A percentile compares a stretch with the other conserved stretches of the same genome.
Evolutionary conservation across 1,140 invertebrate genomes (phyloP).

Genomic region (Euura lappo): DNA sequence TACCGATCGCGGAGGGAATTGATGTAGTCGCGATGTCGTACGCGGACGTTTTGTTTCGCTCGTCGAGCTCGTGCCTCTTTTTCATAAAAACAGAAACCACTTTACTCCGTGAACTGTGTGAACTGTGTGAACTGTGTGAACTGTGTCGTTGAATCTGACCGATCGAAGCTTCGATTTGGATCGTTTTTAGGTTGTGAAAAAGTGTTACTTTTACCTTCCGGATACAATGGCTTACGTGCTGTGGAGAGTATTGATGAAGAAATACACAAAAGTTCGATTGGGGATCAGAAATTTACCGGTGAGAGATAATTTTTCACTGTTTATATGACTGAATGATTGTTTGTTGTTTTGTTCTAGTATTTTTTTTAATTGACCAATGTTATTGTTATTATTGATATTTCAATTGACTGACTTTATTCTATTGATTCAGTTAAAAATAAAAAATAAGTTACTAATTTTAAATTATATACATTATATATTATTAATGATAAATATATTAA

Average conservation of each 20-base stretch:
- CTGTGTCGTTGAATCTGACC: too few species aligned
- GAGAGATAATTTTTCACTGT: conserved; percentile 33
- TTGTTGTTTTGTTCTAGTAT: background rate
- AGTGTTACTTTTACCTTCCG: background rate
- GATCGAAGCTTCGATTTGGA: too few species aligned
- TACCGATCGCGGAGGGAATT: background rate
- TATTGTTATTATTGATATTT: background rate
- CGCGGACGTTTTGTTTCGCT: background rate
- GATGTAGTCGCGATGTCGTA: conserved; percentile 13
- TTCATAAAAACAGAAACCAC: too few species aligned
- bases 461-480: too few species aligned
- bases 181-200: background rate
- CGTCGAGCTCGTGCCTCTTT: background rate
- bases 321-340: background rate
- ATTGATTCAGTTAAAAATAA: background rate
- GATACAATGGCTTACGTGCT: conserved; percentile 58
- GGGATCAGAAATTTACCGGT: conserved; percentile 57
- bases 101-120: too few species aligned
- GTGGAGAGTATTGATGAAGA: conserved; percentile 61
- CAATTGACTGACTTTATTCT: background rate
- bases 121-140: too few species aligned
- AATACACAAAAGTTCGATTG: conserved; percentile 59
- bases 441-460: background rate
- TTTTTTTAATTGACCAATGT: too few species aligned
- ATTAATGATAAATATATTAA: too few species aligned